These are phyloP conservation scores for Phengaris arion DNA, from an alignment of 2,888 invertebrate genomes.

Conservation along the genomic window DNA sequence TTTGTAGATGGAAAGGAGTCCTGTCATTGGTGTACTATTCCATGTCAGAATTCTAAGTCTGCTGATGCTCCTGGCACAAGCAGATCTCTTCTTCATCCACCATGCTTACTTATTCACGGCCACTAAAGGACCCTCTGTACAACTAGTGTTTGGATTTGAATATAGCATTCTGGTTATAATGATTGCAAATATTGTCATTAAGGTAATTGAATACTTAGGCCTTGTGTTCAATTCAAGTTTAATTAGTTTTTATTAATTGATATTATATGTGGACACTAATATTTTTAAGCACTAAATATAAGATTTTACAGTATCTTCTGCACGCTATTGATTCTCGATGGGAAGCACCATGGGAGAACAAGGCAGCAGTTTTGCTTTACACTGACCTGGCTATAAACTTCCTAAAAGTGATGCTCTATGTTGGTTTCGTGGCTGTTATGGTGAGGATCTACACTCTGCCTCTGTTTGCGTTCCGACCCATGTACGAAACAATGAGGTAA, in stretches of 20 bases:
- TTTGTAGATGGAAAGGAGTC: conserved; percentile 97
- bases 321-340: conserved; percentile 94
- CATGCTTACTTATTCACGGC: conserved; percentile 96
- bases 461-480: conserved; percentile 98
- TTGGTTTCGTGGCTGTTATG: conserved; percentile 97
- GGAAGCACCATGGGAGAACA: conserved; percentile 99
- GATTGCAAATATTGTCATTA: conserved; percentile 94
- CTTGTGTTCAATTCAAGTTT: neutral
- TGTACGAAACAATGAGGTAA: conserved; percentile 98
- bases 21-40: conserved; percentile 96
- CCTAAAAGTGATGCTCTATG: conserved; percentile 91
- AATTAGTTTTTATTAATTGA: neutral
- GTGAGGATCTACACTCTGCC: conserved; percentile 98
- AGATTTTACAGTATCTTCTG: conserved; percentile 61
- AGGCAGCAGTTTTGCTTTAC: conserved; percentile 97
- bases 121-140: conserved; percentile 96
- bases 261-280: neutral
- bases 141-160: conserved; percentile 99
- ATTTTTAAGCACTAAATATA: neutral
- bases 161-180: conserved; percentile 98
- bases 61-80: conserved; percentile 86
- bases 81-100: conserved; percentile 94
- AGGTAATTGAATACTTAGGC: conserved; percentile 76
- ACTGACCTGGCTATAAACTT: conserved; percentile 97
- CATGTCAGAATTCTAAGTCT: conserved; percentile 94